Conservation (phyloP, 1,140 invertebrate species). For the Panulirus ornatus region DNA sequence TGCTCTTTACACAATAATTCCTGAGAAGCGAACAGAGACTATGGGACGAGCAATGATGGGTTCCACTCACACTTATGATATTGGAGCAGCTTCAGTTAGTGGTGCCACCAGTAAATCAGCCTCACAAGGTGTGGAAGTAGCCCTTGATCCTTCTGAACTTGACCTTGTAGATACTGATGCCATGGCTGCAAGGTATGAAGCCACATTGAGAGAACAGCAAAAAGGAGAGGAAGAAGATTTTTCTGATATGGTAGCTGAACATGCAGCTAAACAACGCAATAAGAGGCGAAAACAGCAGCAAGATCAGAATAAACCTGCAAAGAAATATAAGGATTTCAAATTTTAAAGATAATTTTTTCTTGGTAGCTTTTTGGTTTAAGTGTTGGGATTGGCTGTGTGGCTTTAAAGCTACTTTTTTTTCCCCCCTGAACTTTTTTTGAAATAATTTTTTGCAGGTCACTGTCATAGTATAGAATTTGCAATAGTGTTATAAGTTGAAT, state of each 20-base stretch:
- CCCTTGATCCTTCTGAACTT: slow-evolving; percentile 97
- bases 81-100: slow-evolving; percentile 78
- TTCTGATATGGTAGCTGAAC: slow-evolving; percentile 98
- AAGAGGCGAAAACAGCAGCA: slow-evolving; percentile 93
- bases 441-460: too few species aligned
- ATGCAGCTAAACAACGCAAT: slow-evolving; percentile 96
- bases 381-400: too few species aligned
- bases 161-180: slow-evolving; percentile 95
- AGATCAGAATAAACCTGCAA: slow-evolving; percentile 90
- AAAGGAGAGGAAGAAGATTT: slow-evolving; percentile 94
- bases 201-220: slow-evolving; percentile 95
- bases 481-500: too few species aligned
- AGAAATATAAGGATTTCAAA: slow-evolving; percentile 99
- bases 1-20: slow-evolving; percentile 93
- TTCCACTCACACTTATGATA: slow-evolving; percentile 97
- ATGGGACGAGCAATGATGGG: slow-evolving; percentile 95
- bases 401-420: too few species aligned
- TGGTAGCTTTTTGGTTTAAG: too few species aligned
- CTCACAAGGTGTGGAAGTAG: slow-evolving; percentile 88
- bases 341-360: slow-evolving; percentile 83
- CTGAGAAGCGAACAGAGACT: slow-evolving; percentile 94
- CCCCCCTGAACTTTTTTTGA: too few species aligned
- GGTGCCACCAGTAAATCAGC: slow-evolving; percentile 52
- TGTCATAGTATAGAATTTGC: too few species aligned
- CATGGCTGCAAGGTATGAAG: slow-evolving; percentile 97